Conservation (phyloP, 2,797 vertebrate genomes). For the Thaleichthys pacificus region DNA sequence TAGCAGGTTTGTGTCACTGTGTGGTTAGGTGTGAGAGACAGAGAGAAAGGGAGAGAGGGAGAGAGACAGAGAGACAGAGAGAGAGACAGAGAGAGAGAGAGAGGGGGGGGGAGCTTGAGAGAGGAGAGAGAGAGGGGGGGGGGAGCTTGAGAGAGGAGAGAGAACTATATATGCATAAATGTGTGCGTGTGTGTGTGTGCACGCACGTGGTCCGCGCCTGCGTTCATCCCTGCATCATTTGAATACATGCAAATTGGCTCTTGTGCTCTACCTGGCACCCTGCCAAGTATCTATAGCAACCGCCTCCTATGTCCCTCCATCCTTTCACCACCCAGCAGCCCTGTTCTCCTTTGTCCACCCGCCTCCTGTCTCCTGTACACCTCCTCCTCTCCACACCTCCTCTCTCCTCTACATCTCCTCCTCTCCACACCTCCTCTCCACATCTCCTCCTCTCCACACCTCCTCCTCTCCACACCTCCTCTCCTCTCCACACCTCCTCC, state of each 20-base stretch:
- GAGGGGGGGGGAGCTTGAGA: background rate
- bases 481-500: background rate
- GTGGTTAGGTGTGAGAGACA: background rate
- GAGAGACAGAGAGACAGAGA: background rate
- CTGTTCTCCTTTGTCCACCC: background rate
- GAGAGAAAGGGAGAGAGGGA: background rate
- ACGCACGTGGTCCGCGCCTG: background rate
- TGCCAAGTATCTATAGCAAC: constrained; percentile 79
- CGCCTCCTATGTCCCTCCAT: constrained; percentile 28
- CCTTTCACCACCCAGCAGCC: background rate
- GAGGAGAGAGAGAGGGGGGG: background rate
- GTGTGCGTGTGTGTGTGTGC: constrained; percentile 1
- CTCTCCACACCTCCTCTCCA: background rate
- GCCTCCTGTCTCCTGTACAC: background rate
- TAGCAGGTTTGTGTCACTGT: background rate
- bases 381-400: background rate
- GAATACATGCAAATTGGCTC: constrained; percentile 72
- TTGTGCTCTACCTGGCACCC: constrained; percentile 62
- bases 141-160: background rate
- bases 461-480: background rate
- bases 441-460: constrained; percentile 21
- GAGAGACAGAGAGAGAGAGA: background rate
- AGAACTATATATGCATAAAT: background rate
- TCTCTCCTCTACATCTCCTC: background rate
- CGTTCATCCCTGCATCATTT: constrained; percentile 50